These are phyloP conservation scores for Drosophila bipectinata DNA, from an alignment of 1,140 invertebrate genomes.

Conservation along the genomic window DNA sequence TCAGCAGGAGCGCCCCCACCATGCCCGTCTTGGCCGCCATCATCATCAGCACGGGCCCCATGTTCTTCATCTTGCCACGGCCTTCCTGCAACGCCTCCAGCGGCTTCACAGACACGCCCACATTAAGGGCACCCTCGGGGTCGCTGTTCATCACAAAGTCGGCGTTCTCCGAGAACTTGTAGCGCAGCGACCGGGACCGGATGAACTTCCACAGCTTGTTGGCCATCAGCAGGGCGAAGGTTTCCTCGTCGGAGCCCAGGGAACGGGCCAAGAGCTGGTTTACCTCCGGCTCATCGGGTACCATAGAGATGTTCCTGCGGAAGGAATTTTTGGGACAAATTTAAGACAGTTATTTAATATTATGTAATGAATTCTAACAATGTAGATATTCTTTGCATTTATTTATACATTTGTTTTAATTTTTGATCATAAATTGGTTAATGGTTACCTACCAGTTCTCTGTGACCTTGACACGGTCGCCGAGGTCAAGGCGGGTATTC, in stretches of 20 bases:
- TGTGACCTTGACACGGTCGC: slow-evolving; percentile 90
- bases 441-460: slow-evolving; percentile 87
- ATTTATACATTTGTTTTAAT: too few relatives aligned
- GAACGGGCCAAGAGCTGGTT: slow-evolving; percentile 82
- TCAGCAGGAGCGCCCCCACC: slow-evolving; percentile 91
- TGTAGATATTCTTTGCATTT: too few relatives aligned
- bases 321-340: neutral
- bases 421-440: neutral
- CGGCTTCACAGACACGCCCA: slow-evolving; percentile 89
- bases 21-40: slow-evolving; percentile 91
- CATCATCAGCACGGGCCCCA: slow-evolving; percentile 90
- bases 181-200: slow-evolving; percentile 88
- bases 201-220: slow-evolving; percentile 90
- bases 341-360: too few relatives aligned
- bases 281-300: slow-evolving; percentile 75
- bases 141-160: slow-evolving; percentile 90
- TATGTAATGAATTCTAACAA: too few relatives aligned
- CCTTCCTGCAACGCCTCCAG: slow-evolving; percentile 86
- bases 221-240: slow-evolving; percentile 88
- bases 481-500: slow-evolving; percentile 90
- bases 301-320: slow-evolving; percentile 66
- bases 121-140: slow-evolving; percentile 88
- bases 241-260: slow-evolving; percentile 87
- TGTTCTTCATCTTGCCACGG: slow-evolving; percentile 89
- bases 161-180: slow-evolving; percentile 88